Conservation (phyloP, 2,888 invertebrate species). For the Chaitophorus viminalis region DNA sequence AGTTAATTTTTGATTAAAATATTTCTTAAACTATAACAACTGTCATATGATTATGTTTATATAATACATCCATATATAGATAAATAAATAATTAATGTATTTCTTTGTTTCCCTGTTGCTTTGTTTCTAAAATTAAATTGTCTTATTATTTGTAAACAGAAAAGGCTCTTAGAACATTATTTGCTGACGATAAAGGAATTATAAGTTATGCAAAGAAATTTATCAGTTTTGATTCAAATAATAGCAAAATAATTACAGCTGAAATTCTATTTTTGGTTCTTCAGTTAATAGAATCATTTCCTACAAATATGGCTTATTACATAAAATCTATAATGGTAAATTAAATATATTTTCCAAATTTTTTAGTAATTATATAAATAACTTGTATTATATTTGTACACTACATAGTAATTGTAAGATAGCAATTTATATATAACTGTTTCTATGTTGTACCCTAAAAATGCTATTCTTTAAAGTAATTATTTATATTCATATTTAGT, state of each 20-base stretch:
- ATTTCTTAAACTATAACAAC: too few relatives aligned
- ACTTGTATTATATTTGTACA: too few relatives aligned
- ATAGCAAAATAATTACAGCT: conserved; percentile 5
- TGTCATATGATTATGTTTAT: too few relatives aligned
- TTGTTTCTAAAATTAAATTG: background rate
- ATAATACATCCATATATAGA: too few relatives aligned
- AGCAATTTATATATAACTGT: too few relatives aligned
- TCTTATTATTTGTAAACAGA: conserved; percentile 8
- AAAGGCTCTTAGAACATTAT: conserved; percentile 26
- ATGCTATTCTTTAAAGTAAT: background rate
- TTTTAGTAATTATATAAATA: background rate
- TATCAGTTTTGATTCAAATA: background rate
- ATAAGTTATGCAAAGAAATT: conserved; percentile 26
- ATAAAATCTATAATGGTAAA: conserved; percentile 21
- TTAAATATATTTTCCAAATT: background rate
- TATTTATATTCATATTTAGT: background rate
- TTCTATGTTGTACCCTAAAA: background rate
- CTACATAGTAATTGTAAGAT: too few relatives aligned
- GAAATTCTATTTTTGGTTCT: conserved; percentile 46
- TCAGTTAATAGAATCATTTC: conserved; percentile 46
- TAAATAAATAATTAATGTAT: too few relatives aligned
- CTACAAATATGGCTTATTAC: conserved; percentile 10
- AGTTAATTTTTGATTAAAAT: too few relatives aligned
- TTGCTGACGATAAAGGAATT: conserved; percentile 14
- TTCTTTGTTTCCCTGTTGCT: too few relatives aligned